A percentile compares a stretch with the other conserved stretches of the same genome.
Conservation (phyloP, 2,888 invertebrate species). For the Adineta ricciae region DNA sequence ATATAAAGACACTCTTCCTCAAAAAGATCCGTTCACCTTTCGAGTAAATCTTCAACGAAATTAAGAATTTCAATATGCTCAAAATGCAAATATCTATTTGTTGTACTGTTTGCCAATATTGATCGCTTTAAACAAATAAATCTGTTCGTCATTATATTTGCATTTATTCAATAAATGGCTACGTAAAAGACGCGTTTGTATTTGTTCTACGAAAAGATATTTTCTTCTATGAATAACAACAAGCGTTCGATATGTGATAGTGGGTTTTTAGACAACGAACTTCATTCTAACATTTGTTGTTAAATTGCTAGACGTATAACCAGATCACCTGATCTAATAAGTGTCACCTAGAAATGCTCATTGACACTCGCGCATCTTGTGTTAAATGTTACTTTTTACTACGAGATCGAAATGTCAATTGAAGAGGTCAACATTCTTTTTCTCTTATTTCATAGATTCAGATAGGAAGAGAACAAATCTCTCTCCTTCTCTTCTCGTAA, state of each 20-base stretch:
- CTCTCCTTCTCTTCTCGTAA: not conserved
- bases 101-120: not conserved
- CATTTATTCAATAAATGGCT: not conserved
- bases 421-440: not conserved
- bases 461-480: not conserved
- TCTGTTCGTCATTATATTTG: not conserved
- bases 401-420: not conserved
- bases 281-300: too few relatives aligned
- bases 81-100: not conserved
- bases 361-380: not conserved
- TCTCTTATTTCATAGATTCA: not conserved
- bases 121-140: not conserved
- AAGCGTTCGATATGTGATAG: too few relatives aligned
- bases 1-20: not conserved
- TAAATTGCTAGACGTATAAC: not conserved
- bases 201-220: not conserved
- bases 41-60: too few relatives aligned
- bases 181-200: not conserved
- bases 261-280: too few relatives aligned
- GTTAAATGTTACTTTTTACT: not conserved
- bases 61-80: too few relatives aligned
- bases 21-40: too few relatives aligned
- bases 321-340: not conserved
- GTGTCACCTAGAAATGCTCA: not conserved
- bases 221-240: too few relatives aligned